A percentile compares a stretch with the other conserved stretches of the same genome.
Conservation (phyloP, 2,797 vertebrate species). For the Gymnoscopelus microlampas region DNA sequence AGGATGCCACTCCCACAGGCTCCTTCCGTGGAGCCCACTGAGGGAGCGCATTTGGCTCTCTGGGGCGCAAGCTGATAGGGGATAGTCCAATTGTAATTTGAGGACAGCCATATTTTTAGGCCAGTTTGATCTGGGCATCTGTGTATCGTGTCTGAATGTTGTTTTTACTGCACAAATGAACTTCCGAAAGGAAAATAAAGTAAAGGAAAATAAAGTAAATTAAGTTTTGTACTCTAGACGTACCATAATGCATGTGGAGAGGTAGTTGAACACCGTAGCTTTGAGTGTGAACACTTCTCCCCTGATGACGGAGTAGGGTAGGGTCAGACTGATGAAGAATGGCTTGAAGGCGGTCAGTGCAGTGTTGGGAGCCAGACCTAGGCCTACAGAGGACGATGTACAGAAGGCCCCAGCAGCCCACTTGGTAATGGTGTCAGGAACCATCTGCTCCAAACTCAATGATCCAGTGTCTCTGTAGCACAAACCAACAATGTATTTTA, state of each 20-base stretch:
- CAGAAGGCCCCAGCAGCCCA: slow-evolving; percentile 88
- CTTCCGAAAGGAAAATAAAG: too few species aligned
- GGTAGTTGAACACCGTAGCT: slow-evolving; percentile 88
- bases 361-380: slow-evolving; percentile 80
- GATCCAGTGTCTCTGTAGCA: slow-evolving; percentile 62
- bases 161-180: too few species aligned
- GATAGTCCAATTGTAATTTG: too few species aligned
- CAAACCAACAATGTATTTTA: slow-evolving; percentile 3
- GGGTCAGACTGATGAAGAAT: slow-evolving; percentile 86
- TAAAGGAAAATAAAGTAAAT: too few species aligned
- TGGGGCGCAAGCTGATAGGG: too few species aligned
- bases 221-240: slow-evolving; percentile 27
- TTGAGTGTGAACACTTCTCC: slow-evolving; percentile 87
- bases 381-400: slow-evolving; percentile 74
- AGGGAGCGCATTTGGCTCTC: too few species aligned
- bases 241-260: slow-evolving; percentile 86
- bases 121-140: too few species aligned
- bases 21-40: too few species aligned
- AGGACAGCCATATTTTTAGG: too few species aligned
- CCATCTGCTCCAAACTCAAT: slow-evolving; percentile 58
- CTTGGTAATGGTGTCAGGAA: slow-evolving; percentile 84
- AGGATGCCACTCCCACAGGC: too few species aligned
- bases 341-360: slow-evolving; percentile 86
- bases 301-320: slow-evolving; percentile 89
- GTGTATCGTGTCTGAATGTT: too few species aligned